phyloP scores from a whole-genome alignment of 2,113 vertebrate genomes.

The Typhlomys cinereus region DNA sequence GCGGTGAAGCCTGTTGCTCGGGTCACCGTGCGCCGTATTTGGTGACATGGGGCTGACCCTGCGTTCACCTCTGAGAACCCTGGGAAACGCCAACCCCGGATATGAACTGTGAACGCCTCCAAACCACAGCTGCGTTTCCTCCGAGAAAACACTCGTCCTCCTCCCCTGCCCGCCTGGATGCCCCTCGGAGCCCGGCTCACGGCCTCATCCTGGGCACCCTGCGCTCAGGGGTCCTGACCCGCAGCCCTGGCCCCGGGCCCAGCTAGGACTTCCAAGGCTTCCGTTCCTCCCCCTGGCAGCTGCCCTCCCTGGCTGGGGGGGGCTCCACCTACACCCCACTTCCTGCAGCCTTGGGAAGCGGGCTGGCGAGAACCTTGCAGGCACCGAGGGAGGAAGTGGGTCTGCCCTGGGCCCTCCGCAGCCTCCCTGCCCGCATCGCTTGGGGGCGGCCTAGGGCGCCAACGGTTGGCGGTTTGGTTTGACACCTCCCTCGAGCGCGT shows the following conservation, averaged over 20 bases:
- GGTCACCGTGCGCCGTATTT: conserved; percentile 77
- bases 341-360: conserved; percentile 63
- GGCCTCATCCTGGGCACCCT: no score
- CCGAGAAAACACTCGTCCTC: conserved; percentile 69
- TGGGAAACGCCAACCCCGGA: conserved; percentile 81
- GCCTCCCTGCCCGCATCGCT: conserved; percentile 37
- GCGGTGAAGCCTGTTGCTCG: conserved; percentile 70
- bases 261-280: background rate
- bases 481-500: conserved; percentile 50
- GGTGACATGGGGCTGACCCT: conserved; percentile 71
- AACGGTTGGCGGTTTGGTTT: conserved; percentile 65
- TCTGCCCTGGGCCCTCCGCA: conserved; percentile 41
- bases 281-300: background rate
- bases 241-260: background rate
- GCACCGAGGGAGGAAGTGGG: conserved; percentile 73
- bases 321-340: conserved; percentile 58
- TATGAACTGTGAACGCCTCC: conserved; percentile 69
- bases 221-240: no score
- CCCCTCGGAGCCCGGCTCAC: background rate
- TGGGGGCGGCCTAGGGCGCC: background rate
- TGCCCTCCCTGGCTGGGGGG: no score
- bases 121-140: conserved; percentile 81
- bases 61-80: conserved; percentile 77
- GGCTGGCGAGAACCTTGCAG: conserved; percentile 18
- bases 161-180: background rate